These are phyloP conservation scores for Formica aserva DNA, from an alignment of 2,888 invertebrate species.

Conservation along the genomic window DNA sequence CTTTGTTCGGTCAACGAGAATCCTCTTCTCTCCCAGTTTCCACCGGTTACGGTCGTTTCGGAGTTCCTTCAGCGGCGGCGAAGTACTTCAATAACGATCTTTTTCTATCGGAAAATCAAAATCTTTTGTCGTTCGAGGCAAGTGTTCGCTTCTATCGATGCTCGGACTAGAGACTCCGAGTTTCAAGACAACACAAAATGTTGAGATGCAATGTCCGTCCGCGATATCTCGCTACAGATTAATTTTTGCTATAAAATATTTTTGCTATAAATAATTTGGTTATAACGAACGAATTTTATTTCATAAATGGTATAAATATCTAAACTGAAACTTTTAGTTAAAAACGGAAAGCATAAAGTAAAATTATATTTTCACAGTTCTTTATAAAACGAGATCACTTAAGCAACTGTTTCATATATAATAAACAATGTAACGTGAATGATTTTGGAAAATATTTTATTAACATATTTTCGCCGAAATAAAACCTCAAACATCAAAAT, in stretches of 20 bases:
- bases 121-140: constrained; percentile 42
- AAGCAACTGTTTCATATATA: background rate
- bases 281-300: background rate
- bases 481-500: background rate
- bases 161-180: background rate
- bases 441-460: background rate
- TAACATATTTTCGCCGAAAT: background rate
- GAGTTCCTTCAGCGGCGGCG: constrained; percentile 51
- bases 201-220: background rate
- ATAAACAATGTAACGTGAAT: background rate
- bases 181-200: background rate
- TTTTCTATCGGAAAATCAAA: constrained; percentile 56
- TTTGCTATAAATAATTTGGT: background rate
- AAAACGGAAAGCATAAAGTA: background rate
- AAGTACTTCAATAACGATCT: constrained; percentile 56
- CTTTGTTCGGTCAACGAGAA: constrained; percentile 12
- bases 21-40: constrained; percentile 28
- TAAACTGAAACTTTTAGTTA: background rate
- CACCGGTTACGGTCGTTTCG: constrained; percentile 56
- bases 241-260: background rate
- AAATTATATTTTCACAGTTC: background rate
- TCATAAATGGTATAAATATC: background rate
- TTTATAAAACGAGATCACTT: background rate
- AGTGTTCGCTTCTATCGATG: constrained; percentile 40
- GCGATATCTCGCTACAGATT: background rate